Evolutionary conservation across 2,888 invertebrate species (phyloP).

Genomic region (Crematogaster levior): DNA sequence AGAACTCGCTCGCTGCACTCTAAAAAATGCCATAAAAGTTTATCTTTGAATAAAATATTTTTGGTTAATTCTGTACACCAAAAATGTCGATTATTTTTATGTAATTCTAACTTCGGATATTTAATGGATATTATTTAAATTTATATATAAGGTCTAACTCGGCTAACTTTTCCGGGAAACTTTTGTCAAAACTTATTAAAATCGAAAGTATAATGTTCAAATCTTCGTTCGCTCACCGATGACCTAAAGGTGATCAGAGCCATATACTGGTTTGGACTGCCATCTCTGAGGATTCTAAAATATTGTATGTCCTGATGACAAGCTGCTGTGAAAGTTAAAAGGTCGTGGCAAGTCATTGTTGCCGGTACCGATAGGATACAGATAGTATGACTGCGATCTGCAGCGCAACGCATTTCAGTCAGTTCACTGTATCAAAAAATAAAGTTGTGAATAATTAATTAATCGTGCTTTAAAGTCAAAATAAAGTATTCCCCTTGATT

Average conservation of each 20-base stretch:
- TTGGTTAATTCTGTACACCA: no score
- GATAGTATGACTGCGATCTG: slow-evolving; percentile 92
- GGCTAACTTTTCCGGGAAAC: no score
- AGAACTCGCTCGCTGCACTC: slow-evolving; percentile 96
- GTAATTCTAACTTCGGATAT: no score
- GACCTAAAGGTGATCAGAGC: slow-evolving; percentile 92
- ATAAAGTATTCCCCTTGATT: no score
- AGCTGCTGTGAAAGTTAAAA: slow-evolving; percentile 97
- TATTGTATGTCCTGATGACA: slow-evolving; percentile 96
- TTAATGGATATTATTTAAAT: no score
- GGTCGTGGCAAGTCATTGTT: slow-evolving; percentile 96
- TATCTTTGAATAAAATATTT: no score
- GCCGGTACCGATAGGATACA: slow-evolving; percentile 96
- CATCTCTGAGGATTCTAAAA: slow-evolving; percentile 96
- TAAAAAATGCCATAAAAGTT: slow-evolving; percentile 83
- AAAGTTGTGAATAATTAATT: slow-evolving; percentile 1
- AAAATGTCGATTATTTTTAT: no score
- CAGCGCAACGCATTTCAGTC: slow-evolving; percentile 89
- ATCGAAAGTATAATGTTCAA: not conserved
- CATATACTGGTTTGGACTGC: slow-evolving; percentile 99
- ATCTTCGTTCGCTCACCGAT: slow-evolving; percentile 72
- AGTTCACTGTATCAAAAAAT: slow-evolving; percentile 88
- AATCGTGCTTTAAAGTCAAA: no score
- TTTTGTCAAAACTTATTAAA: no score
- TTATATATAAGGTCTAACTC: no score